Conservation (phyloP, 2,888 invertebrate genomes). For the Zygaena filipendulae region DNA sequence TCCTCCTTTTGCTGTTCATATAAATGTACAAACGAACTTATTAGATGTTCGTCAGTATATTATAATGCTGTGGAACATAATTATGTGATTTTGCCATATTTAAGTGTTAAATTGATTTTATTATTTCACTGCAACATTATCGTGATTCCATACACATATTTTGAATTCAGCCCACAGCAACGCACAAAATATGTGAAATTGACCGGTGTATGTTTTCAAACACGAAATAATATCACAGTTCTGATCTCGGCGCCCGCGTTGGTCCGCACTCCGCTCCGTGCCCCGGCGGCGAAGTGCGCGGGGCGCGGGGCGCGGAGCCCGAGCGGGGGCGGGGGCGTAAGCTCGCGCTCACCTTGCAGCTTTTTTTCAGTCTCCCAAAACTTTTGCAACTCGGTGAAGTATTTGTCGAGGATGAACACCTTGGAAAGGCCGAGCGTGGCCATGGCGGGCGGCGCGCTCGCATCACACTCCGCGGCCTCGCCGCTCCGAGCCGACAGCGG, state of each 20-base stretch:
- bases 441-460: constrained; percentile 73
- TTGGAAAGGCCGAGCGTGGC: constrained; percentile 96
- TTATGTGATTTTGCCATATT: no score
- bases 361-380: constrained; percentile 98
- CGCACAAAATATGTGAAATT: no score
- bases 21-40: no score
- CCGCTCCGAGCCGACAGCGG: constrained; percentile 26
- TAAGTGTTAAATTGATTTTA: no score
- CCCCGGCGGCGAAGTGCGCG: constrained; percentile 11
- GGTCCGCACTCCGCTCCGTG: background rate
- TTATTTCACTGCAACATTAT: no score
- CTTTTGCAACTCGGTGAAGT: constrained; percentile 96
- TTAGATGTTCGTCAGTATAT: no score
- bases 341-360: constrained; percentile 84
- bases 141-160: no score
- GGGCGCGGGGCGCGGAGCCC: constrained; percentile 8
- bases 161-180: no score
- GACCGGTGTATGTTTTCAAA: no score
- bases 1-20: no score
- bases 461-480: constrained; percentile 50
- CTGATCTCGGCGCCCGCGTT: background rate
- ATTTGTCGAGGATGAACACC: constrained; percentile 97
- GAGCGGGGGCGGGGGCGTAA: constrained; percentile 12
- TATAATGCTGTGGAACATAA: no score
- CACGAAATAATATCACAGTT: no score